These are phyloP conservation scores for Agapostemon virescens DNA, from an alignment of 2,888 invertebrate species.

Conservation along the genomic window DNA sequence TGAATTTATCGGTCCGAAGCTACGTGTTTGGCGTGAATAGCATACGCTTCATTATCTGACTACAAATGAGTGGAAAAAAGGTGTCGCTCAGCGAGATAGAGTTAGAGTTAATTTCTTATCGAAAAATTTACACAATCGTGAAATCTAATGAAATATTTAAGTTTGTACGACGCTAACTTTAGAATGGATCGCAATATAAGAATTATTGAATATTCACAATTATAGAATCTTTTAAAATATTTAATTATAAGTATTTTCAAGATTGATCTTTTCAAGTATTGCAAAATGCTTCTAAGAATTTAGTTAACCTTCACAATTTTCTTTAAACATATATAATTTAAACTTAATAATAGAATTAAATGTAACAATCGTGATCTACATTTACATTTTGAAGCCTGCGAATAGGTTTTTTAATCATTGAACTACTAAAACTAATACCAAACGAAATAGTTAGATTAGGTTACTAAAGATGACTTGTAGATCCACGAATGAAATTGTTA, in stretches of 20 bases:
- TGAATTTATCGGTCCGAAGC: conserved; percentile 1
- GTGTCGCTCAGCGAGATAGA: neutral
- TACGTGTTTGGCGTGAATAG: conserved; percentile 5
- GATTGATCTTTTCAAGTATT: neutral
- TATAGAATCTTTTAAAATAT: neutral
- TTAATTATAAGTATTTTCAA: neutral
- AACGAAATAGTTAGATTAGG: too few relatives aligned
- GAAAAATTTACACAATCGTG: neutral
- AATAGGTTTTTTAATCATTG: too few relatives aligned
- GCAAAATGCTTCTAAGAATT: neutral
- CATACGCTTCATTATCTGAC: neutral
- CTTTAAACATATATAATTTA: neutral
- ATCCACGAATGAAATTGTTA: too few relatives aligned
- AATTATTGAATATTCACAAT: neutral
- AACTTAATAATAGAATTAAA: neutral
- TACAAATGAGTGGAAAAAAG: neutral
- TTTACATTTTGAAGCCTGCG: neutral
- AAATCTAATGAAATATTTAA: neutral
- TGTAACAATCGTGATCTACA: neutral
- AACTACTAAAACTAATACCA: too few relatives aligned
- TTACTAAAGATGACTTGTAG: too few relatives aligned
- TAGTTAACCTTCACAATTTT: too few relatives aligned
- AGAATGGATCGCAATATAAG: neutral
- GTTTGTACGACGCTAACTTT: neutral
- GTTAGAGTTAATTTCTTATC: neutral